Conservation (phyloP, 2,797 vertebrate genomes). For the Taenioides sp. region DNA sequence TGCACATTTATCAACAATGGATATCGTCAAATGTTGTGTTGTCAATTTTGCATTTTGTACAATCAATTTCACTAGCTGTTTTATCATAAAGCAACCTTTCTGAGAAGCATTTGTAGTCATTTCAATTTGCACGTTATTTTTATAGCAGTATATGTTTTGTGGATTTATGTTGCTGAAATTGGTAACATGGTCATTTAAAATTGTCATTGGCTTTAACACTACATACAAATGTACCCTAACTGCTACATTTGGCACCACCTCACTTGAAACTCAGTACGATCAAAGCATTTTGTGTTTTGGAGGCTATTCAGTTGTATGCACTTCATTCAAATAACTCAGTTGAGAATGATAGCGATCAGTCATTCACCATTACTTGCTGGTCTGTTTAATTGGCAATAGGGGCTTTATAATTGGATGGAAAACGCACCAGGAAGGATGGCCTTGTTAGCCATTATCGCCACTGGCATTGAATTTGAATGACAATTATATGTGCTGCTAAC, state of each 20-base stretch:
- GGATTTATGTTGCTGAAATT: conserved; percentile 24
- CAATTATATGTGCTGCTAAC: conserved; percentile 10
- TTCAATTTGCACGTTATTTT: not conserved
- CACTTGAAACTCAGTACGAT: conserved; percentile 20
- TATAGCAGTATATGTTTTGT: conserved; percentile 34
- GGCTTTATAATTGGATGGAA: conserved; percentile 34
- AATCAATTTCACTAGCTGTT: not conserved
- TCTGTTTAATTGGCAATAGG: conserved; percentile 27
- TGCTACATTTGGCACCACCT: conserved; percentile 27
- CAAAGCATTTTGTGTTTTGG: conserved; percentile 20
- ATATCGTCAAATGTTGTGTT: not conserved
- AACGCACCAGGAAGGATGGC: conserved; percentile 25
- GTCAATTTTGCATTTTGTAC: not conserved
- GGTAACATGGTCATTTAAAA: conserved; percentile 25
- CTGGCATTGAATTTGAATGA: conserved; percentile 30
- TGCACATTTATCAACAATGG: too few species aligned
- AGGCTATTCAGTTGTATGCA: conserved; percentile 24
- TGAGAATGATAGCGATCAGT: conserved; percentile 38
- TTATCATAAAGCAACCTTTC: not conserved
- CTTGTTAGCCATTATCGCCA: conserved; percentile 22
- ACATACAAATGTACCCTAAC: not conserved
- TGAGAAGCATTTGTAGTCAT: not conserved
- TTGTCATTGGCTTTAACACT: conserved; percentile 19
- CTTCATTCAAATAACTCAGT: conserved; percentile 25
- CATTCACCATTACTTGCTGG: conserved; percentile 43